Evolutionary conservation across 2,797 vertebrate species (phyloP).

Genomic region (Lacerta viridis): DNA sequence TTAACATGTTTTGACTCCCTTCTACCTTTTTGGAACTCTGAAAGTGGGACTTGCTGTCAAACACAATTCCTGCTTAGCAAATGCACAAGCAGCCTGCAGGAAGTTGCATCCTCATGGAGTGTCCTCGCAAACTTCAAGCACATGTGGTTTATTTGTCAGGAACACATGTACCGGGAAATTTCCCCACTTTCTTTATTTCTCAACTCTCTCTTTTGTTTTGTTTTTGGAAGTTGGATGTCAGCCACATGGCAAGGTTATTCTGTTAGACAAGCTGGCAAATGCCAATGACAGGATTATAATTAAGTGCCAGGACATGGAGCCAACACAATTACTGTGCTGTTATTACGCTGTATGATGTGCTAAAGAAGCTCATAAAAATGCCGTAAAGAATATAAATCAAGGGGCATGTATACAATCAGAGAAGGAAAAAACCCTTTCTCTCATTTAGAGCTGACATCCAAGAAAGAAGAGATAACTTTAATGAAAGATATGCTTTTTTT

Average conservation of each 20-base stretch:
- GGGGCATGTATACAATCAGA: conserved; percentile 51
- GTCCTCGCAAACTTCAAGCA: conserved; percentile 27
- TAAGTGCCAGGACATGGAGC: conserved; percentile 79
- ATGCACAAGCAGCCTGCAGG: conserved; percentile 8
- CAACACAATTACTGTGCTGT: conserved; percentile 78
- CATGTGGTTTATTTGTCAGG: conserved; percentile 29
- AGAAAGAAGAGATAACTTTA: conserved; percentile 27
- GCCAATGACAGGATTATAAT: conserved; percentile 81
- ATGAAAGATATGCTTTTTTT: conserved; percentile 29
- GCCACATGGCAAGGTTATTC: conserved; percentile 78
- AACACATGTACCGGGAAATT: conserved; percentile 10
- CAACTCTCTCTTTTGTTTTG: conserved; percentile 11
- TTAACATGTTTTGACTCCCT: neutral
- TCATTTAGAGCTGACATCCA: conserved; percentile 44
- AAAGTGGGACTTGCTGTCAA: fast-evolving
- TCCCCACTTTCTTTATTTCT: conserved; percentile 12
- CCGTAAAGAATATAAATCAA: conserved; percentile 73
- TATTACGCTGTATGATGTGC: conserved; percentile 75
- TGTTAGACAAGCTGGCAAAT: conserved; percentile 76
- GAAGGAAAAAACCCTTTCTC: conserved; percentile 44
- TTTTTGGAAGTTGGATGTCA: conserved; percentile 66
- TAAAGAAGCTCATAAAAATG: conserved; percentile 78
- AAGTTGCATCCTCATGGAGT: neutral
- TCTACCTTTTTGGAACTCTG: neutral
- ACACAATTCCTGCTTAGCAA: neutral